A percentile compares a stretch with the other conserved stretches of the same genome.
Evolutionary conservation across 2,797 vertebrate genomes (phyloP).

Genomic region (Chromobotia macracanthus): DNA sequence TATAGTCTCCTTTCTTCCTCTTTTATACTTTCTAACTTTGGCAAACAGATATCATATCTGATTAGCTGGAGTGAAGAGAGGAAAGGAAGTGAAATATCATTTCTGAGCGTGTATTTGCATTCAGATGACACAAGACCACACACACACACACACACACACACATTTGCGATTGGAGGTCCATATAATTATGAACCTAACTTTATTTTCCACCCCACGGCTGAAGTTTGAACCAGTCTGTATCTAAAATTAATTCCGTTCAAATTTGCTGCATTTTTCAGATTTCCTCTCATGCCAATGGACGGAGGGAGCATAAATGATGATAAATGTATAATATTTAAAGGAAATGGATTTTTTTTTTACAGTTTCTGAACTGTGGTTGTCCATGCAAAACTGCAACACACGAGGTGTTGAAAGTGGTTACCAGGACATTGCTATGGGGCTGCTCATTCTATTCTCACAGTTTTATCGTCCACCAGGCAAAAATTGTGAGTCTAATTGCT

Average conservation of each 20-base stretch:
- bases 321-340: neutral
- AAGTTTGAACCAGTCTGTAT: slow-evolving; percentile 12
- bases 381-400: neutral
- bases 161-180: neutral
- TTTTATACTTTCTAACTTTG: neutral
- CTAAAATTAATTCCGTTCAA: slow-evolving; percentile 12
- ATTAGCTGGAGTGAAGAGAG: slow-evolving; percentile 19
- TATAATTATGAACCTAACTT: neutral
- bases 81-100: slow-evolving; percentile 14
- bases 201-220: neutral
- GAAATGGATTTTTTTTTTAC: neutral
- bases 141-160: neutral
- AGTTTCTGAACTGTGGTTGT: neutral
- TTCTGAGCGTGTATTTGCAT: neutral
- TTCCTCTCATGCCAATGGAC: no score
- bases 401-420: neutral
- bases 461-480: neutral
- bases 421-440: neutral
- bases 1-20: slow-evolving; percentile 1
- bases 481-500: neutral
- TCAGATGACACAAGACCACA: neutral
- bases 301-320: neutral
- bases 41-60: slow-evolving; percentile 1
- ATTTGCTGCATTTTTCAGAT: neutral
- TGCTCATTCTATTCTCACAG: neutral